Conservation (phyloP, 2,113 vertebrate species). For the Mastomys natalensis region DNA sequence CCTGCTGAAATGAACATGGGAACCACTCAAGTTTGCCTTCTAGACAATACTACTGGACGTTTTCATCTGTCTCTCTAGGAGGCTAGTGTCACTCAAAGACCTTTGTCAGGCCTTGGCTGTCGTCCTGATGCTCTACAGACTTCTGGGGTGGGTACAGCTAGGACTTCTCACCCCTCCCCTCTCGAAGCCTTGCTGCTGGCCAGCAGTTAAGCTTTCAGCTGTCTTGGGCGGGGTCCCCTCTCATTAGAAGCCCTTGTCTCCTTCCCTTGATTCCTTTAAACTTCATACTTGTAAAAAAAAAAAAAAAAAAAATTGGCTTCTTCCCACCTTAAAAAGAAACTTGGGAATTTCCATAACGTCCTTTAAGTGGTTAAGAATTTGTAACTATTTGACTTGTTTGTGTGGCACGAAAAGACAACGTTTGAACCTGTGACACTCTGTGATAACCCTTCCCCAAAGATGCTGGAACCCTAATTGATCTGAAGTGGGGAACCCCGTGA, state of each 20-base stretch:
- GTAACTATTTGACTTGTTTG: slow-evolving; percentile 55
- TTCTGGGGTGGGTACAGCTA: background rate
- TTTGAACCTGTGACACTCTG: slow-evolving; percentile 59
- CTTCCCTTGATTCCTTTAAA: slow-evolving; percentile 58
- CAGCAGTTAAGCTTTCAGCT: background rate
- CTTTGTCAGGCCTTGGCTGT: slow-evolving; percentile 4
- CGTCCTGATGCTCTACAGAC: background rate
- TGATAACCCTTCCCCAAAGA: slow-evolving; percentile 69
- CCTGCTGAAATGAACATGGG: background rate
- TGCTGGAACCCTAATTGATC: slow-evolving; percentile 47
- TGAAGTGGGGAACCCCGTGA: background rate
- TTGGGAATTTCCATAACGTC: slow-evolving; percentile 77
- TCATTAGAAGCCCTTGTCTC: slow-evolving; percentile 45
- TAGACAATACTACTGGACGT: background rate
- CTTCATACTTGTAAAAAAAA: slow-evolving; percentile 47
- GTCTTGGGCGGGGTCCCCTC: background rate
- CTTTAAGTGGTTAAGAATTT: slow-evolving; percentile 62
- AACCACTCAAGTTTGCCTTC: slow-evolving; percentile 34
- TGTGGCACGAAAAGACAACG: slow-evolving; percentile 46
- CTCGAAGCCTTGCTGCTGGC: rapidly evolving
- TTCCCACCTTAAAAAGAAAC: slow-evolving; percentile 46
- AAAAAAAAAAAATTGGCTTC: slow-evolving; percentile 56
- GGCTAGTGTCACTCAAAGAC: background rate
- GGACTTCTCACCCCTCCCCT: slow-evolving; percentile 52
- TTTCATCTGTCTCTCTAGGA: slow-evolving; percentile 4